Evolutionary conservation across 1,140 invertebrate species (phyloP), one percentile per base, ranked within the genome.

Genomic region (Lerema accius): DNA sequence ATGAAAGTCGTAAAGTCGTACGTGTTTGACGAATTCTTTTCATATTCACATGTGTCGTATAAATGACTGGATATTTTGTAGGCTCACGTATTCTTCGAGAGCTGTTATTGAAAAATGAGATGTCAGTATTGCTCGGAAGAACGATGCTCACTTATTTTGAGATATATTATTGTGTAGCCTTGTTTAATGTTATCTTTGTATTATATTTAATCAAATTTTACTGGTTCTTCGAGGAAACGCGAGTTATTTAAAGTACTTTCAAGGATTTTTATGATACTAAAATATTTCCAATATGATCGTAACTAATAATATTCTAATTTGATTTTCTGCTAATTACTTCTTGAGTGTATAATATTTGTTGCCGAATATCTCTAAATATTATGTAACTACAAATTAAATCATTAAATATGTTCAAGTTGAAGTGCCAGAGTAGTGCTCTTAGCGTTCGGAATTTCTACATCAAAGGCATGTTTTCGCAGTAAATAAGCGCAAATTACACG

Each of bases 401-500:
- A 14, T 11, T n/a, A 45, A 51, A 51, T 42, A 43, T 51, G 49
- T 51, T 32, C 39, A 40, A 63, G 39, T 23, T 15, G 14, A 23
- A 56, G 26, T 40, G 23, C 9, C 42, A 14, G 15, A 63, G 40
- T 56, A 46, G 46, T 62, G 63, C 62, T 61, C 55, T 63, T 72
- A 66, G 68, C 65, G 59, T 72, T 71, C 32, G 14, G 53, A 65
- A 70, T 65, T 51, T 40, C 45, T 59, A 70, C 50, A 60, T 80
- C 70, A 75, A 71, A 71, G 73, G 68, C 69, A 64, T 72, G 51
- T 80, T 80, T 78, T 59, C 56, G 68, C 46, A 48, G 39, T 53
- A 69, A 74, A 74, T 65, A 74, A 65, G 63, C 67, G 70, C 63
- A 73, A 78, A 80, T 80, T 78, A 76, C 70, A 48, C 63, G 65